phyloP scores from a whole-genome alignment of 2,113 vertebrate genomes.

The Bubalus kerabau region DNA sequence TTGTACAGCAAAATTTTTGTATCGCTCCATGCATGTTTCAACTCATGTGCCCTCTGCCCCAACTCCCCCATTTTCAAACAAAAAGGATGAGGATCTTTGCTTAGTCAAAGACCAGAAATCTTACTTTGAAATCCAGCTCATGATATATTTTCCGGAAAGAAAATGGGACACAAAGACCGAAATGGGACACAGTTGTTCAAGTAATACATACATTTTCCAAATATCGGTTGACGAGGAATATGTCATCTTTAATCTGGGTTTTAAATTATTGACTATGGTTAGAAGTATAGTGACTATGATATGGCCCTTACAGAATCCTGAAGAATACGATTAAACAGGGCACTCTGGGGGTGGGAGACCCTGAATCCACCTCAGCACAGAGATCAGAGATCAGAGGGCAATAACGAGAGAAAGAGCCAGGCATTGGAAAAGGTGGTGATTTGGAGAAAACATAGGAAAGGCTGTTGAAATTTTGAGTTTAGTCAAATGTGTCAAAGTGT shows the following conservation, averaged over 20 bases:
- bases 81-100: background rate
- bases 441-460: background rate
- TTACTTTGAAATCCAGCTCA: slow-evolving; percentile 28
- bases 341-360: background rate
- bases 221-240: background rate
- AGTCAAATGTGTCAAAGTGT: background rate
- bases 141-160: background rate
- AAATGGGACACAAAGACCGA: background rate
- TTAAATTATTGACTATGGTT: background rate
- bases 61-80: background rate
- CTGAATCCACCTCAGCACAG: accelerated
- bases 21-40: background rate
- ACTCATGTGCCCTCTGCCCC: background rate
- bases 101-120: background rate
- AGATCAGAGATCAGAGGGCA: background rate
- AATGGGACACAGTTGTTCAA: background rate
- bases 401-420: background rate
- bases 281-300: background rate
- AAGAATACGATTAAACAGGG: background rate
- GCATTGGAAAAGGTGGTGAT: background rate
- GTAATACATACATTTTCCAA: slow-evolving; percentile 3
- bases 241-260: background rate
- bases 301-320: background rate
- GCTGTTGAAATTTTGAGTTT: background rate
- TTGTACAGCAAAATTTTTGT: background rate